A percentile compares a stretch with the other conserved stretches of the same genome.
Evolutionary conservation across 2,797 vertebrate genomes (phyloP).

Genomic region (Novumbra hubbsi): DNA sequence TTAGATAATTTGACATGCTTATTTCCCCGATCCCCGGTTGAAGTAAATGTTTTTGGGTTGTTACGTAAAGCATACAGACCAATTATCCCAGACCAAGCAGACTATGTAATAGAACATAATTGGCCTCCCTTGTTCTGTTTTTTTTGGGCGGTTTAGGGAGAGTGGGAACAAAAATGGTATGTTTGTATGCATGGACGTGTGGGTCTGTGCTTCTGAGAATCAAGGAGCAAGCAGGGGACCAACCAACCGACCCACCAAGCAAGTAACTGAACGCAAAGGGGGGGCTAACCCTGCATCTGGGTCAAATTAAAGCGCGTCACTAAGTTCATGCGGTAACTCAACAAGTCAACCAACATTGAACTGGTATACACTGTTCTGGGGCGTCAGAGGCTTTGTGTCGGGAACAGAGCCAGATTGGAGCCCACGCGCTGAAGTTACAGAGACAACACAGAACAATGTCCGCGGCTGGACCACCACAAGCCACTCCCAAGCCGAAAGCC

Average conservation of each 20-base stretch:
- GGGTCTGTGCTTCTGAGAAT: neutral
- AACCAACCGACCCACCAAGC: neutral
- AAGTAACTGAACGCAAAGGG: too few species aligned
- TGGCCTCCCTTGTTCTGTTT: neutral
- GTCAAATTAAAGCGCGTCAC: neutral
- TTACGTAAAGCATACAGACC: neutral
- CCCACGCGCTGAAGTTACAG: neutral
- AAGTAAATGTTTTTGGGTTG: constrained; percentile 9
- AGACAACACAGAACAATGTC: neutral
- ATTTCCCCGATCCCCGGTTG: constrained; percentile 5
- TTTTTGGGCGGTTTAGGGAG: neutral
- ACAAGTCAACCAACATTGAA: neutral
- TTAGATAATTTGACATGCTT: constrained; percentile 16
- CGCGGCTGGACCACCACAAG: neutral
- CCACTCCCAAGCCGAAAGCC: neutral
- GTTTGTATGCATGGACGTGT: neutral
- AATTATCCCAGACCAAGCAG: constrained; percentile 16
- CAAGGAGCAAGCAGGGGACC: neutral
- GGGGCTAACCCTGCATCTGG: neutral
- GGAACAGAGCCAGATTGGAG: neutral
- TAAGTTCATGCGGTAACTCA: neutral
- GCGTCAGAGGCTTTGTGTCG: neutral
- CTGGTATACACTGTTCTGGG: neutral
- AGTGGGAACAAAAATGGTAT: neutral
- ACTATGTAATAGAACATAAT: constrained; percentile 11